Conservation (phyloP, 2,797 vertebrate species). For the Rhabdophis nuchalis region DNA sequence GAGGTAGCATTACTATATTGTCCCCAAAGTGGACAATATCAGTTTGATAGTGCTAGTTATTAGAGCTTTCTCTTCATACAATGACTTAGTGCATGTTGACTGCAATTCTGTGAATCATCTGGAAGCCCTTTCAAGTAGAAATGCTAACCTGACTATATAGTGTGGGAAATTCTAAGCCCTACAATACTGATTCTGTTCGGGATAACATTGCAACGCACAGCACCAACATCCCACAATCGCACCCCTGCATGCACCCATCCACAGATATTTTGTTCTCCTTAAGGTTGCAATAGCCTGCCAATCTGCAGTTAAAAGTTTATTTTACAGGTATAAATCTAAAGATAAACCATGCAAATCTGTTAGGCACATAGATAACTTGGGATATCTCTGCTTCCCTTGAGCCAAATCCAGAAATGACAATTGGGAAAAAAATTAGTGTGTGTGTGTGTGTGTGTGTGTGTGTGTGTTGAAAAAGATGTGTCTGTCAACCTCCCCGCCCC, state of each 20-base stretch:
- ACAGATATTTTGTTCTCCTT: background rate
- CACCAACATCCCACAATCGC: background rate
- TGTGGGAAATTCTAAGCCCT: fast-evolving
- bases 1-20: background rate
- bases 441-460: no score
- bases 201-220: background rate
- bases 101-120: background rate
- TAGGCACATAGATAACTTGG: background rate
- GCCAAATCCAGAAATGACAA: background rate
- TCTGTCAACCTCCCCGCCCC: background rate
- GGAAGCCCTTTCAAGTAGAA: constrained; percentile 16
- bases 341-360: background rate
- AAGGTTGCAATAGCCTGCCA: background rate
- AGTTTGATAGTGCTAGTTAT: constrained; percentile 2
- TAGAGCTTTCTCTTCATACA: background rate
- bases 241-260: background rate
- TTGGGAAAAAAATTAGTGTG: no score
- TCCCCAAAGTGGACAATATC: constrained; percentile 30
- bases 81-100: fast-evolving
- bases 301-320: background rate
- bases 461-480: background rate
- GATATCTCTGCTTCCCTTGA: background rate
- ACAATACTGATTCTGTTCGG: background rate
- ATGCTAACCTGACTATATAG: background rate
- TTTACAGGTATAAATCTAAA: background rate